These are phyloP conservation scores for Sycophaga agraensis DNA, from an alignment of 1,140 invertebrate genomes.

Conservation along the genomic window DNA sequence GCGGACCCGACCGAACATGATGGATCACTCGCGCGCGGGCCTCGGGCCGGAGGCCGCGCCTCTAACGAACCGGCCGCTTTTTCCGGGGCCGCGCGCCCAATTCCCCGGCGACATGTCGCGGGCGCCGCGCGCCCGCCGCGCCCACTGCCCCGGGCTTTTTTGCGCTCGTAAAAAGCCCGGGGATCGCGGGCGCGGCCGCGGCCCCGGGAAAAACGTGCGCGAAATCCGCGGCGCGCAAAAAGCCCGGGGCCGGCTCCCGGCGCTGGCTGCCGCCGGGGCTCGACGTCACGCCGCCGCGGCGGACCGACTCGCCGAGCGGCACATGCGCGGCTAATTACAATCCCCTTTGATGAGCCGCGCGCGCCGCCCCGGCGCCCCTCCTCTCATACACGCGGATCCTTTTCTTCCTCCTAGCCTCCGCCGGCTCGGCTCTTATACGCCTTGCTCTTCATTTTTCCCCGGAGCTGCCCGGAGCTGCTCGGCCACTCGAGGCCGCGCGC, in stretches of 20 bases:
- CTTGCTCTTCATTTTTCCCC: too few relatives aligned
- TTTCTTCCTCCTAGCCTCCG: too few relatives aligned
- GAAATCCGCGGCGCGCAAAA: too few relatives aligned
- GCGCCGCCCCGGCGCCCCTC: constrained; percentile 1
- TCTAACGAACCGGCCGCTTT: not conserved
- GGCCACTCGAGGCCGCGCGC: not conserved
- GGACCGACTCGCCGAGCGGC: not conserved
- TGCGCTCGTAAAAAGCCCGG: not conserved
- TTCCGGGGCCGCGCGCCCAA: not conserved
- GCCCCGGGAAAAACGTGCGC: too few relatives aligned
- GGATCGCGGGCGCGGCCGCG: not conserved
- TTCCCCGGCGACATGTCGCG: constrained; percentile 7
- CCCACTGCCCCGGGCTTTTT: not conserved
- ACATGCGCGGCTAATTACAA: constrained; percentile 31
- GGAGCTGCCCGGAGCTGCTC: too few relatives aligned
- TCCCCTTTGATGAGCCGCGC: constrained; percentile 27
- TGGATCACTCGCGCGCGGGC: too few relatives aligned
- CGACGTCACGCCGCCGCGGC: not conserved
- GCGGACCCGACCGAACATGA: too few relatives aligned
- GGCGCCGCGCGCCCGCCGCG: too few relatives aligned
- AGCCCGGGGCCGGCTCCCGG: not conserved
- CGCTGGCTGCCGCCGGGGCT: too few relatives aligned
- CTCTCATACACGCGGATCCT: too few relatives aligned
- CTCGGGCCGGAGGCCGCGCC: too few relatives aligned
- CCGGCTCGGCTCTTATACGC: not conserved